These are phyloP conservation scores for Geothlypis trichas DNA, from an alignment of 2,113 vertebrate species.

Conservation along the genomic window DNA sequence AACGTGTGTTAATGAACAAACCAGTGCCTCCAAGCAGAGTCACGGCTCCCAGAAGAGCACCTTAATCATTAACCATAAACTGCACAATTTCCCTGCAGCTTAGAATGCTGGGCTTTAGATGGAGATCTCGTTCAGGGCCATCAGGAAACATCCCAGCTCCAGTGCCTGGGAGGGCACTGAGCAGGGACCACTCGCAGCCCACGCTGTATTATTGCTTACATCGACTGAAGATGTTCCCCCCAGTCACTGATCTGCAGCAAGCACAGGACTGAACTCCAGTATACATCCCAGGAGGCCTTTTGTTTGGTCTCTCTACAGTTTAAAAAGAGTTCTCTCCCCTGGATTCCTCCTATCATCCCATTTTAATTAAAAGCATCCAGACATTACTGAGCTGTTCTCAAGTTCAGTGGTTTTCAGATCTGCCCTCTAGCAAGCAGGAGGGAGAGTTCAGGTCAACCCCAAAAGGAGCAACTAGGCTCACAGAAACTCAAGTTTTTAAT, in stretches of 20 bases:
- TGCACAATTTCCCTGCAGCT: not conserved
- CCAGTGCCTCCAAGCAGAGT: not conserved
- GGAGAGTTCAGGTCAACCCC: not conserved
- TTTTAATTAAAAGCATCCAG: not conserved
- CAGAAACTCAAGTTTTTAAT: not conserved
- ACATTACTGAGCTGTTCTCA: not conserved
- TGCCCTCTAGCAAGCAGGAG: not conserved
- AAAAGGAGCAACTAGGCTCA: not conserved
- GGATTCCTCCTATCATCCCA: not conserved
- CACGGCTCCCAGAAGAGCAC: not conserved
- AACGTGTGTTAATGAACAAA: not conserved
- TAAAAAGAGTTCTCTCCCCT: not conserved
- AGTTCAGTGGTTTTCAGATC: not conserved
- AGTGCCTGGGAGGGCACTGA: not conserved
- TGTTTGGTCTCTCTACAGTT: not conserved
- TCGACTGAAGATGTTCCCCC: not conserved
- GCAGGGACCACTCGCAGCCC: not conserved
- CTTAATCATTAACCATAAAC: conserved; percentile 50
- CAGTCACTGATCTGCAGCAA: not conserved
- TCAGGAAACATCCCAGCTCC: not conserved
- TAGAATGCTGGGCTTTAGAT: not conserved
- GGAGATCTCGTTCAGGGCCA: not conserved
- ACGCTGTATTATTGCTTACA: not conserved
- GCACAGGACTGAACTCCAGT: not conserved
- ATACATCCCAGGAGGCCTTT: not conserved